Evolutionary conservation across 2,797 vertebrate species (phyloP).

Genomic region (Paratrypauchen microcephalus): DNA sequence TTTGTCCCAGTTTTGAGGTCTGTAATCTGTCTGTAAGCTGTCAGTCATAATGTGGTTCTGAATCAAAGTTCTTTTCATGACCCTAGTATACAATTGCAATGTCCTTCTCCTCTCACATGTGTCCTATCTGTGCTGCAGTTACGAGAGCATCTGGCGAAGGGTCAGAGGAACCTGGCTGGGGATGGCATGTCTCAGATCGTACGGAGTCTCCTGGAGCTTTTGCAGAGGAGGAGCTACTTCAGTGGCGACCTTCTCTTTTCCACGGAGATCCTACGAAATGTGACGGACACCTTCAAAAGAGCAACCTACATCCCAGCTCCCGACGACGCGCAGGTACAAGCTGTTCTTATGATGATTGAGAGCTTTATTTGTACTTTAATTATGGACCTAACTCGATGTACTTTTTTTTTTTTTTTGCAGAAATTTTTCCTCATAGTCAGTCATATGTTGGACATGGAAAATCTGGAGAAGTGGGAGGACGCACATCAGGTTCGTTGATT

Average conservation of each 20-base stretch:
- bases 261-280: slow-evolving; percentile 98
- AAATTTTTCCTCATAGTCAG: slow-evolving; percentile 99
- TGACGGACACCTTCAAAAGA: slow-evolving; percentile 99
- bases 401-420: slow-evolving; percentile 63
- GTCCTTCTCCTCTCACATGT: background rate
- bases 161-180: slow-evolving; percentile 97
- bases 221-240: slow-evolving; percentile 94
- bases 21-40: background rate
- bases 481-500: slow-evolving; percentile 81
- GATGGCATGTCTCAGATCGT: slow-evolving; percentile 99
- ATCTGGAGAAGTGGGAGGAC: slow-evolving; percentile 94
- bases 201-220: slow-evolving; percentile 92
- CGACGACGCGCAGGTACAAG: slow-evolving; percentile 92
- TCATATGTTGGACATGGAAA: slow-evolving; percentile 95
- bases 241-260: slow-evolving; percentile 99
- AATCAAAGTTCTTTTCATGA: background rate
- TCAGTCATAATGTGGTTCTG: background rate
- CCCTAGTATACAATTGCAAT: background rate
- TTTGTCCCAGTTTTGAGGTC: too few relatives aligned
- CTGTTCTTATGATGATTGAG: background rate
- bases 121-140: slow-evolving; percentile 73
- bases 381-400: background rate
- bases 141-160: slow-evolving; percentile 98
- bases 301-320: slow-evolving; percentile 95
- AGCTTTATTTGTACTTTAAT: background rate